phyloP scores from a whole-genome alignment of 2,797 vertebrate genomes.

The Gallinago solitaria region DNA sequence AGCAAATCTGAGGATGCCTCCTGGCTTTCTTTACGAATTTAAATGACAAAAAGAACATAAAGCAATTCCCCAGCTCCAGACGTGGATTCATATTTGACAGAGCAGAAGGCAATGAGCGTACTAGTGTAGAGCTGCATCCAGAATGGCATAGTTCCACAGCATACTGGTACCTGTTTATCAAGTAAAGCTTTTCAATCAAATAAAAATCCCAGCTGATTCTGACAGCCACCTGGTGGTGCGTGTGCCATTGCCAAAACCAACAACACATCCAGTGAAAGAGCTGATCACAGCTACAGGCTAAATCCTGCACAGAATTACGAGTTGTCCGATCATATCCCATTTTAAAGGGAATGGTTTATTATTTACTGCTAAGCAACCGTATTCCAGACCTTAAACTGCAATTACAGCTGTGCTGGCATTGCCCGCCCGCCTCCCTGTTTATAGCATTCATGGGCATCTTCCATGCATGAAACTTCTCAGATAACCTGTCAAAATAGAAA shows the following conservation, averaged over 20 bases:
- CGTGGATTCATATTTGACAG: background rate
- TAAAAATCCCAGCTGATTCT: background rate
- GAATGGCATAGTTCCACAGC: background rate
- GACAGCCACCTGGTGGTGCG: background rate
- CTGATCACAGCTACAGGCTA: background rate
- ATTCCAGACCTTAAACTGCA: background rate
- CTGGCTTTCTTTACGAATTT: background rate
- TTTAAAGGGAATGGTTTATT: background rate
- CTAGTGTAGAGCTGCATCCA: background rate
- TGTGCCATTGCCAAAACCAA: constrained; percentile 4
- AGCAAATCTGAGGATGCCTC: background rate
- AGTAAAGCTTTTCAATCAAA: constrained; percentile 20
- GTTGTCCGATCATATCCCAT: background rate
- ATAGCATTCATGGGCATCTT: background rate
- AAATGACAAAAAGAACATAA: background rate
- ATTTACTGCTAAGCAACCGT: background rate
- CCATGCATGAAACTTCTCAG: background rate
- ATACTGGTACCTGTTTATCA: background rate
- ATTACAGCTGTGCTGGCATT: background rate
- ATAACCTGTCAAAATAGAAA: background rate
- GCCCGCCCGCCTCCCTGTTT: background rate
- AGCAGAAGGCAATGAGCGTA: background rate
- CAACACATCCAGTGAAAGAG: background rate
- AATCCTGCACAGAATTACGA: background rate
- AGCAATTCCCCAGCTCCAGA: background rate